A percentile compares a stretch with the other conserved stretches of the same genome.
phyloP scores from a whole-genome alignment of 1,140 invertebrate species.

The Euura saliciscinereae region DNA sequence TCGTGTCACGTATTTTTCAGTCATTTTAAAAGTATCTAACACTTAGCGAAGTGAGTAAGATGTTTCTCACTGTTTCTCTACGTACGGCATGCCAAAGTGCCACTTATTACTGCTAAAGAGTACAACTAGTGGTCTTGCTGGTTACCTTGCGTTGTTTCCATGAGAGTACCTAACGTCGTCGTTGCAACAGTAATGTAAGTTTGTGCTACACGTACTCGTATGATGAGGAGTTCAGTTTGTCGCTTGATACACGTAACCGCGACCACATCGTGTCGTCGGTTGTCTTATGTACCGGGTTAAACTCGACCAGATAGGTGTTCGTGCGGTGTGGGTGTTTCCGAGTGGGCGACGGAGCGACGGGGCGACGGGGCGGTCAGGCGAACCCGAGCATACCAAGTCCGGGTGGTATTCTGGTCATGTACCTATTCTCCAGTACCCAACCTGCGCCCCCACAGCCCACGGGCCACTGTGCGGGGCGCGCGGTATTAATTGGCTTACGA shows the following conservation, averaged over 20 bases:
- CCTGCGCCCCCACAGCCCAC: not conserved
- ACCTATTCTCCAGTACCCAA: conserved; percentile 27
- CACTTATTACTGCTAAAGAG: not conserved
- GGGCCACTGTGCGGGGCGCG: conserved; percentile 18
- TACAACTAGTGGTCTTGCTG: not conserved
- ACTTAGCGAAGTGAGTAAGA: no score
- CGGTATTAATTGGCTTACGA: conserved; percentile 62
- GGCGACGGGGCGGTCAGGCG: conserved; percentile 49
- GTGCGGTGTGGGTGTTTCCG: no score
- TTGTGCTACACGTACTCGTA: conserved; percentile 7
- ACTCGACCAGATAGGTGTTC: conserved; percentile 42
- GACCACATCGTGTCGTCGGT: not conserved
- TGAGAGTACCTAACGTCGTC: not conserved
- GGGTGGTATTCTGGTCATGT: conserved; percentile 59
- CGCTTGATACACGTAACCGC: conserved; percentile 26
- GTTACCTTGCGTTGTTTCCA: not conserved
- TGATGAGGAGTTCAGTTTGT: conserved; percentile 15
- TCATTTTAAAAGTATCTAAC: no score
- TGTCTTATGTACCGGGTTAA: conserved; percentile 35
- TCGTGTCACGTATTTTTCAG: no score
- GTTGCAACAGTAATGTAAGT: no score
- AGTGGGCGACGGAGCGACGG: conserved; percentile 8
- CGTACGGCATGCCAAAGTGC: not conserved
- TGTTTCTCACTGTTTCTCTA: no score
- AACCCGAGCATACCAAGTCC: conserved; percentile 57